Conservation (phyloP, 2,113 vertebrate genomes). For the Pachyramphus minor region DNA sequence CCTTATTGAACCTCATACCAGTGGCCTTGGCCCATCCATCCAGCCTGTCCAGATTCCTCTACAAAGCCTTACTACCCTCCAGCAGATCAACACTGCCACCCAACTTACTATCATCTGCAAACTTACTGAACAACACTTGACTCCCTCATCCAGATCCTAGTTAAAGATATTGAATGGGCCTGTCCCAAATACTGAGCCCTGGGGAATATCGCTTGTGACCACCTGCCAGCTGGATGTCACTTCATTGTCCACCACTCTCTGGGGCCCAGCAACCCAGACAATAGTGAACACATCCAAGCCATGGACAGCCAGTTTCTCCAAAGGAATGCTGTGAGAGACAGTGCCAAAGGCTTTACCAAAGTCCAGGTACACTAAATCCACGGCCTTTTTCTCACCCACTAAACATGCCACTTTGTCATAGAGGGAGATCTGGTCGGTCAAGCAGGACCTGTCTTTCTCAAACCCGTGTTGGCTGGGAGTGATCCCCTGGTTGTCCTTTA, state of each 20-base stretch:
- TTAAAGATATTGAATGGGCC: background rate
- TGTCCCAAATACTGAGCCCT: background rate
- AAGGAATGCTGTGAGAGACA: background rate
- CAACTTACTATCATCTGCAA: background rate
- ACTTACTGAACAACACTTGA: background rate
- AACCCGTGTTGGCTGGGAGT: accelerated
- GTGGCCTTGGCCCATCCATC: background rate
- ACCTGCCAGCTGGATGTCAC: background rate
- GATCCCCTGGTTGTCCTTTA: too few relatives aligned
- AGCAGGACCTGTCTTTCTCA: accelerated
- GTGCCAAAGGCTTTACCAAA: background rate
- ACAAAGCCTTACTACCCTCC: background rate
- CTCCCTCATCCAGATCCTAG: too few relatives aligned
- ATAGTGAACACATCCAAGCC: too few relatives aligned
- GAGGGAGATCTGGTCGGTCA: background rate
- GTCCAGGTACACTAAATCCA: background rate
- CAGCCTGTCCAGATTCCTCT: background rate
- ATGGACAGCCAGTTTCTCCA: background rate
- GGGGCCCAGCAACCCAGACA: background rate
- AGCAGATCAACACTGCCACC: background rate
- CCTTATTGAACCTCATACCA: background rate
- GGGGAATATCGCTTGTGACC: background rate
- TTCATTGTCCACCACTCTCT: background rate
- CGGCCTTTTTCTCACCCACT: background rate
- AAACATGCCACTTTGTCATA: background rate